Base-by-base conservation (phyloP, 2,113 vertebrate species). In the Oceanodroma tethys region DNA sequence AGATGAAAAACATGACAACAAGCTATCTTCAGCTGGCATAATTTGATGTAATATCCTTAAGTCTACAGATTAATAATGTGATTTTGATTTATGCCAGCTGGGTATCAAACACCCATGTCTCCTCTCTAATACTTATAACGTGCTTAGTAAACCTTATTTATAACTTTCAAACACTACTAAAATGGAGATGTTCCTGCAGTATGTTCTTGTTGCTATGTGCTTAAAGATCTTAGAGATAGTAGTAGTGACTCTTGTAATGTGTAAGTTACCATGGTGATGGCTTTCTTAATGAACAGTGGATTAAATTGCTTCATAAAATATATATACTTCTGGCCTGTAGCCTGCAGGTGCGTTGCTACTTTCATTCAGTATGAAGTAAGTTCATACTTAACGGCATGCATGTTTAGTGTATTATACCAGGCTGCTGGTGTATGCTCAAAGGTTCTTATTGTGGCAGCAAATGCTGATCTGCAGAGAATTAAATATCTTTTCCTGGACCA, bases 281-380 rank as follows among this genome's bases (percentile, higher is more conserved):
- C 34, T 86, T 93, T 88, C 75, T 93, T 91, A 96, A 91, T 81
- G 94, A 97, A 56, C 56, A 90, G n/a, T n/a, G 47, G 53, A 84
- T 93, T 86, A 96, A 97, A 95, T 74, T 91, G 59, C 23, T 90
- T 95, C 75, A 56, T 96, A 91, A 96, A 95, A 67, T 19, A 87
- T 85, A 84, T 19, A 72, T 47, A 74, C 60, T 55, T 93, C 74
- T 86, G 96, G 47, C 34, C 92, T 81, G 42, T 71, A 93, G 67
- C 90, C 55, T 83, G 60, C 50, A 95, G 71, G 42, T 86, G 20
- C 7, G 81, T 72, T 79, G 8, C n/a, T 80, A 45, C 17, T 71
- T 32, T 32, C 27, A 3, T 17, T 60, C 12, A 27, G 7, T 72
- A 23, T n/a, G 34, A 94, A 72, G 8, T n/a, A n/a, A n/a, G 30